These are phyloP conservation scores for Ptycholaimellus sp. DNA, from an alignment of 2,888 invertebrate species.

Conservation along the genomic window DNA sequence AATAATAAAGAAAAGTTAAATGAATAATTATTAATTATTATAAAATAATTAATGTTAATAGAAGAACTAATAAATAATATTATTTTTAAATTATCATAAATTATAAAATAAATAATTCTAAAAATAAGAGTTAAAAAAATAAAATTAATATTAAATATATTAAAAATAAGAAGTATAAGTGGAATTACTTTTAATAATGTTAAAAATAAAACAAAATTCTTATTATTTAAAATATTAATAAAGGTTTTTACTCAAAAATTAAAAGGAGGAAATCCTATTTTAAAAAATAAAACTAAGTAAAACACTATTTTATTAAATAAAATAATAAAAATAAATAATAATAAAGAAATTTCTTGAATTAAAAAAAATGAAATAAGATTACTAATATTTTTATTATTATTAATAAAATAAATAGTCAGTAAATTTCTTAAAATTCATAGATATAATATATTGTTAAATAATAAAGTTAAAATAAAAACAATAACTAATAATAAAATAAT, in stretches of 20 bases:
- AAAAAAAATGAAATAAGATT: background rate
- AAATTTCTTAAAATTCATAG: background rate
- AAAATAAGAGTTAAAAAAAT: slow-evolving; percentile 6
- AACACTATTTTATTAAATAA: too few species aligned
- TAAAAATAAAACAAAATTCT: too few species aligned
- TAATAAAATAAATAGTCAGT: slow-evolving; percentile 8
- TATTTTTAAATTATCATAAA: background rate
- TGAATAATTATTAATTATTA: slow-evolving; percentile 3
- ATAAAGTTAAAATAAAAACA: too few species aligned
- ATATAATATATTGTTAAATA: slow-evolving; percentile 4
- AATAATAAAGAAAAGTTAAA: slow-evolving; percentile 12
- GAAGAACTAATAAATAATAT: background rate
- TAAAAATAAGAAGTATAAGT: background rate
- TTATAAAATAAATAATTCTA: slow-evolving; percentile 5
- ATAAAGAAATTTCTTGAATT: background rate
- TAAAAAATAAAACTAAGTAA: too few species aligned
- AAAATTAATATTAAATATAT: slow-evolving; percentile 1
- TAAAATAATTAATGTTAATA: slow-evolving; percentile 1
- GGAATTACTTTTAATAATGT: too few species aligned
- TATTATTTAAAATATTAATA: background rate
- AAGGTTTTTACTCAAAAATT: background rate
- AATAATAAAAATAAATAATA: slow-evolving; percentile 1
- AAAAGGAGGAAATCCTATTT: too few species aligned
- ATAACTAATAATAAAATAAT: slow-evolving; percentile 49
- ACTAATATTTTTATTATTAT: slow-evolving; percentile 2